phyloP scores from a whole-genome alignment of 2,888 invertebrate genomes.

The Lepidocyrtinus sp. region DNA sequence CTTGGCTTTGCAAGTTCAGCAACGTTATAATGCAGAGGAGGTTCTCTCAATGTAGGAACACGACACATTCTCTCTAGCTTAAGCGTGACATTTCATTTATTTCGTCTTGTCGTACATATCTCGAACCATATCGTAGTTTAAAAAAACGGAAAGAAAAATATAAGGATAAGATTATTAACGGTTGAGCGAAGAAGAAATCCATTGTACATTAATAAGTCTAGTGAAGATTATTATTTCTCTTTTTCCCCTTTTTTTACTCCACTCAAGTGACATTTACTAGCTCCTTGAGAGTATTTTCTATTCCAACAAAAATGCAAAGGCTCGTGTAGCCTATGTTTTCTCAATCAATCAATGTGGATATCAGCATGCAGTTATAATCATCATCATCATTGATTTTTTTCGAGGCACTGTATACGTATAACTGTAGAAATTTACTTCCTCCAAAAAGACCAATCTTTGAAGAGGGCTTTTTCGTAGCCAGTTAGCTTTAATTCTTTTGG shows the following conservation, averaged over 20 bases:
- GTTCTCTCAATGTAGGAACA: too few relatives aligned
- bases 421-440: too few relatives aligned
- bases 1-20: too few relatives aligned
- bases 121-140: neutral
- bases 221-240: constrained; percentile 41
- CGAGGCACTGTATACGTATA: constrained; percentile 4
- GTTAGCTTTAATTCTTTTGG: constrained; percentile 54
- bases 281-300: neutral
- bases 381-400: neutral
- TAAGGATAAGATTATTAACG: constrained; percentile 26
- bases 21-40: too few relatives aligned
- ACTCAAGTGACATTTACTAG: constrained; percentile 27
- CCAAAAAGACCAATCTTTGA: neutral
- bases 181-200: constrained; percentile 20
- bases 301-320: neutral
- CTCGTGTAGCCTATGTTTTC: too few relatives aligned
- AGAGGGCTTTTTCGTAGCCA: neutral
- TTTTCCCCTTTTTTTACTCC: neutral
- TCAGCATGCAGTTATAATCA: neutral
- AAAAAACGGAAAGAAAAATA: neutral
- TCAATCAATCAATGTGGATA: neutral
- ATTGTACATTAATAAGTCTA: constrained; percentile 22
- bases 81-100: neutral
- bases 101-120: neutral
- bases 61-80: too few relatives aligned